Percentiles rank a stretch among this genome's conserved stretches.
Conservation (phyloP, 2,797 vertebrate species). For the Oophaga sylvatica region DNA sequence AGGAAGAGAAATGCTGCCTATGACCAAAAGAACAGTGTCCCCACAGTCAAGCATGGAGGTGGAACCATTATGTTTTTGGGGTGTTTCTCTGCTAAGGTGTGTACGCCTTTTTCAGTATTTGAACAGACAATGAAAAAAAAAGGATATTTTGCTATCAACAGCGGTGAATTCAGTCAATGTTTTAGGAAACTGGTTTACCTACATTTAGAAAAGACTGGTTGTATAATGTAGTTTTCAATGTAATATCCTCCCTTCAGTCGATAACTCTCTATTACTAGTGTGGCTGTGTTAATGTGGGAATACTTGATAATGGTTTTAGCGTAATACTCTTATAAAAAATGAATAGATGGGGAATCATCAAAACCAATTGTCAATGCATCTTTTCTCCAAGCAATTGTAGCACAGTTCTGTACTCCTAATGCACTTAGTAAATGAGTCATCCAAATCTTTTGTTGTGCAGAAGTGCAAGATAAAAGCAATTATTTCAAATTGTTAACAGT, state of each 20-base stretch:
- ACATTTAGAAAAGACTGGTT: background rate
- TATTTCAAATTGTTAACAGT: background rate
- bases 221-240: background rate
- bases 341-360: background rate
- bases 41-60: no score
- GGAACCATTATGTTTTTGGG: no score
- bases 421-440: background rate
- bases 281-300: constrained; percentile 23
- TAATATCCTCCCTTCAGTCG: background rate
- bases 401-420: background rate
- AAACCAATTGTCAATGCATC: background rate
- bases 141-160: background rate
- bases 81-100: no score
- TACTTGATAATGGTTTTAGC: constrained; percentile 29
- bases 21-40: no score
- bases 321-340: constrained; percentile 29
- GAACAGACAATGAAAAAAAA: background rate
- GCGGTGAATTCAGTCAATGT: background rate
- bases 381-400: background rate
- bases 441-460: background rate
- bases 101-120: no score
- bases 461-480: background rate
- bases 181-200: background rate
- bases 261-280: constrained; percentile 4
- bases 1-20: no score